Base-by-base conservation (phyloP, 2,888 invertebrate species). In the Girardia tigrina region DNA sequence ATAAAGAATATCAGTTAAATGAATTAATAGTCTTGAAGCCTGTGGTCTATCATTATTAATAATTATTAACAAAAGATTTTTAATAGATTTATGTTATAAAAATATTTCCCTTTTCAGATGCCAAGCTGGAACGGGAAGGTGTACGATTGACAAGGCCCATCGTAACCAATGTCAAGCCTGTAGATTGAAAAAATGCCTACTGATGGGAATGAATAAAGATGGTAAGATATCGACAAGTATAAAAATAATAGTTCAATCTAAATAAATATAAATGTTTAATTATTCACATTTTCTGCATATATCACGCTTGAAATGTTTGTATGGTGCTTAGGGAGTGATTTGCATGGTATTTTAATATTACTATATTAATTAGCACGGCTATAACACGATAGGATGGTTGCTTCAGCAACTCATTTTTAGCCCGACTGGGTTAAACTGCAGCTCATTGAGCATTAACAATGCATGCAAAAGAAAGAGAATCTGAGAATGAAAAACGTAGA, bases 121-220 rank as follows among this genome's bases (percentile, higher is more conserved):
- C 84, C 98, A 98, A 87, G 97, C 97, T 0, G 97, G 97, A 36
- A 98, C 95, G 0, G 98, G 98, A 0, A 88, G 91, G 74, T 98
- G 97, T 83, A 88, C 94, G 78, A 95, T 98, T 73, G 98, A 98
- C 87, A 98, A 98, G 84, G 94, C 97, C 0, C 97, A 98, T 85
- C 87, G 98, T 79, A 98, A 98, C 86, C 98, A 98, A 84, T 98
- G 98, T 83, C 97, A 98, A 84, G 97, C 97, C 0, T 98, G 98
- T 84, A 88, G 98, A 71, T 88, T 98, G 79, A 95, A 94, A 87
- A 98, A 98, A 86, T 98, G 98, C 85, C 88, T 98, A 79, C 89
- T 91, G 79, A 94, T 94, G 92, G 98, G 97, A 78, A 98, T 98
- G 98, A 98, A 98, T 86, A 98, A 97, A 87, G 97, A 98, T 86